Conservation (phyloP, 2,888 invertebrate species). For the Micoletzkya japonica region DNA sequence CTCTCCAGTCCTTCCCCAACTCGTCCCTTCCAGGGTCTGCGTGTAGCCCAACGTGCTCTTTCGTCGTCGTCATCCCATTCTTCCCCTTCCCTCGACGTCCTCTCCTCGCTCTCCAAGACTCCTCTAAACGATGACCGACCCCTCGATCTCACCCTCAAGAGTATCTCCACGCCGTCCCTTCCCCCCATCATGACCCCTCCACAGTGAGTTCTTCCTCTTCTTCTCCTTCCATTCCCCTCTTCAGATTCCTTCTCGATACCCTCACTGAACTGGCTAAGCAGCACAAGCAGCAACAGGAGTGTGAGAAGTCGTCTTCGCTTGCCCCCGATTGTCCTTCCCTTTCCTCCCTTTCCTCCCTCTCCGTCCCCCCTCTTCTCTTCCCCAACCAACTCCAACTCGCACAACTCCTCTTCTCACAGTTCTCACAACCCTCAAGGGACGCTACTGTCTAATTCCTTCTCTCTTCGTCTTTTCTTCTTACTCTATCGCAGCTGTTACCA, state of each 20-base stretch:
- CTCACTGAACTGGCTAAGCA: background rate
- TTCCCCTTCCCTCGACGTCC: background rate
- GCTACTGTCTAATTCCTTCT: constrained; percentile 7
- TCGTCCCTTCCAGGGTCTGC: background rate
- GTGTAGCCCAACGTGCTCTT: background rate
- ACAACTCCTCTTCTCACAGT: constrained; percentile 18
- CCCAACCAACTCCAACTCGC: constrained; percentile 14
- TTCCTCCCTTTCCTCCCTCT: background rate
- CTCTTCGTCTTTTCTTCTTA: background rate
- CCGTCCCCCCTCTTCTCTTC: constrained; percentile 12
- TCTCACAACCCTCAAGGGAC: constrained; percentile 6
- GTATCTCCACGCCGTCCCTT: background rate
- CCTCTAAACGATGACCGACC: background rate
- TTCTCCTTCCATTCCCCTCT: background rate
- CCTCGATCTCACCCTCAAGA: constrained; percentile 3
- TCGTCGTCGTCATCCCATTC: background rate
- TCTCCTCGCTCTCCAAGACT: background rate
- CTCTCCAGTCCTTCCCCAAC: too few species aligned
- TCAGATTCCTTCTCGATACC: constrained; percentile 5
- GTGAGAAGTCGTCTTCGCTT: background rate
- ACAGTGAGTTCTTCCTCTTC: constrained; percentile 12
- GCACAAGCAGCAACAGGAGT: background rate
- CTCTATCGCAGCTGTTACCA: constrained; percentile 5
- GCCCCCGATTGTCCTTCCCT: background rate
- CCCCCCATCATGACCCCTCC: background rate